phyloP scores from a whole-genome alignment of 1,140 invertebrate species.

The Akabosia matsudoensis region DNA sequence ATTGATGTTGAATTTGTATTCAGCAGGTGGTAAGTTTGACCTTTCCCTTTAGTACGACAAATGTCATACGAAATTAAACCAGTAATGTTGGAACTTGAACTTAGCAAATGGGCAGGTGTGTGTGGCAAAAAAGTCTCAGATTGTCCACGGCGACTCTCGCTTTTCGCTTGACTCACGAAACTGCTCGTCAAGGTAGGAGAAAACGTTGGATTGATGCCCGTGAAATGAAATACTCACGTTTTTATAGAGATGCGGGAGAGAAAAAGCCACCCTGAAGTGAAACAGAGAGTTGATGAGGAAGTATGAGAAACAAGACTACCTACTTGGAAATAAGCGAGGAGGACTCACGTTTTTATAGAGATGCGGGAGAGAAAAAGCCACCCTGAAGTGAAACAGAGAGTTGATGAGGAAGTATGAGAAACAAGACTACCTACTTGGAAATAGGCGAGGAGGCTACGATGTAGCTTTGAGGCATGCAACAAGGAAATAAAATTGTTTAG shows the following conservation, averaged over 20 bases:
- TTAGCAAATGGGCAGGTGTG: neutral
- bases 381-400: neutral
- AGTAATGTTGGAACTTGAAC: too few species aligned
- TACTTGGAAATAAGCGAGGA: too few species aligned
- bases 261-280: neutral
- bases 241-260: neutral
- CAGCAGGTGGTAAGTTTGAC: too few species aligned
- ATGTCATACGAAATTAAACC: too few species aligned
- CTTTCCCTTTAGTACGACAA: too few species aligned
- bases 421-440: too few species aligned
- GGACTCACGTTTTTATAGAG: constrained; percentile 5
- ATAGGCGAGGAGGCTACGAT: too few species aligned
- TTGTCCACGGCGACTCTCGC: neutral
- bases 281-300: neutral
- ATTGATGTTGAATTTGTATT: too few species aligned
- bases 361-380: neutral
- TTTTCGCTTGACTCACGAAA: neutral
- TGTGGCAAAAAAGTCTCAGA: neutral
- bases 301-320: neutral
- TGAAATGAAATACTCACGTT: neutral
- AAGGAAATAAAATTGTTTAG: too few species aligned
- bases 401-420: neutral
- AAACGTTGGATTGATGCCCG: constrained; percentile 16
- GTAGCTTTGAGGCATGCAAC: too few species aligned
- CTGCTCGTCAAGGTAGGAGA: neutral